A percentile compares a stretch with the other conserved stretches of the same genome.
These are phyloP conservation scores for Temnothorax curvispinosus DNA, from an alignment of 1,140 invertebrate species.

Conservation along the genomic window DNA sequence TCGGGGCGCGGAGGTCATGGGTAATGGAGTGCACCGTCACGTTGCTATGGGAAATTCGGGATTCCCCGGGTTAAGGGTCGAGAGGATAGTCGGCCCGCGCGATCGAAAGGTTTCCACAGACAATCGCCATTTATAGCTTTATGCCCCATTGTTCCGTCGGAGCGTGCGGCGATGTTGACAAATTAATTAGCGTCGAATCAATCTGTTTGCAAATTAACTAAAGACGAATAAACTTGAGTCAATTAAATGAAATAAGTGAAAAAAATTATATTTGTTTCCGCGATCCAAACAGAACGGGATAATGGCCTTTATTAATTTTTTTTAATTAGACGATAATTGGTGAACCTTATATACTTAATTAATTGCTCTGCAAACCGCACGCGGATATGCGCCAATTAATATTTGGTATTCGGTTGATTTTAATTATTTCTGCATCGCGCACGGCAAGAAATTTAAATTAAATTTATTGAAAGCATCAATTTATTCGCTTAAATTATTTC, in stretches of 20 bases:
- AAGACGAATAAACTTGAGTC: neutral
- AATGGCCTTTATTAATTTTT: constrained; percentile 4
- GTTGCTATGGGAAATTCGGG: constrained; percentile 75
- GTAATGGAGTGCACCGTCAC: constrained; percentile 77
- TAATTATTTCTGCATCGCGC: constrained; percentile 3
- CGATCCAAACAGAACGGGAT: neutral
- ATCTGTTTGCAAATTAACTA: neutral
- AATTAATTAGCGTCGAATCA: constrained; percentile 27
- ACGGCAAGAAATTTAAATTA: neutral
- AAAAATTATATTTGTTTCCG: neutral
- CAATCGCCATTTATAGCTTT: constrained; percentile 19
- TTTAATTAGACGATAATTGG: constrained; percentile 16
- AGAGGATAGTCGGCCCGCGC: constrained; percentile 12
- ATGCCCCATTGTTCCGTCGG: neutral
- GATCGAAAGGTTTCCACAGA: constrained; percentile 40
- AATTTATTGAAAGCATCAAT: constrained; percentile 11
- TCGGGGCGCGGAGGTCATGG: constrained; percentile 76
- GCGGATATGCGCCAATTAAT: neutral
- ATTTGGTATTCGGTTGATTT: constrained; percentile 27
- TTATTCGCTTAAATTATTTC: constrained; percentile 6
- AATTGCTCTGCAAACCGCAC: neutral
- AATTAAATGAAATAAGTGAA: neutral
- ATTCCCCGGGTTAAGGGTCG: constrained; percentile 67
- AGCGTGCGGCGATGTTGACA: neutral
- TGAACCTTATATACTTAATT: constrained; percentile 17